Conservation (phyloP, 2,797 vertebrate genomes). For the Aplochiton taeniatus region DNA sequence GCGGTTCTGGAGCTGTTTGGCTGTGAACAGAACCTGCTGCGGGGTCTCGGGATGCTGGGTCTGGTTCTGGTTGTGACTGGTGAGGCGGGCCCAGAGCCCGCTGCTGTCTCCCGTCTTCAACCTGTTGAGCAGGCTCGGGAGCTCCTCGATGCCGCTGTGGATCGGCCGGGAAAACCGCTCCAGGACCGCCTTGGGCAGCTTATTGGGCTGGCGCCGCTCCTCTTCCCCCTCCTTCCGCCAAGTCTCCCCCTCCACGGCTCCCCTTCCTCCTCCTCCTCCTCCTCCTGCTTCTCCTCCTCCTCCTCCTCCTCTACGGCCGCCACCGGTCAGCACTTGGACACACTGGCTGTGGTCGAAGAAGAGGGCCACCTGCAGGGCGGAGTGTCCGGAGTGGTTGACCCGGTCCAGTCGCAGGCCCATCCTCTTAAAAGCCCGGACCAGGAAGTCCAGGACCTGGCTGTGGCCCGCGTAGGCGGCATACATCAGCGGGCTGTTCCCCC, state of each 20-base stretch:
- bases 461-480: slow-evolving; percentile 87
- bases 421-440: slow-evolving; percentile 88
- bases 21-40: slow-evolving; percentile 58
- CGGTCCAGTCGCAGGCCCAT: slow-evolving; percentile 83
- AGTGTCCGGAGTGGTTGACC: slow-evolving; percentile 83
- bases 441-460: slow-evolving; percentile 83
- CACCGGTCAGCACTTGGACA: slow-evolving; percentile 77
- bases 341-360: slow-evolving; percentile 84
- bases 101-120: slow-evolving; percentile 58
- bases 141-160: slow-evolving; percentile 60
- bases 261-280: slow-evolving; percentile 26
- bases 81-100: slow-evolving; percentile 61
- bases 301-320: slow-evolving; percentile 30
- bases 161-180: slow-evolving; percentile 75
- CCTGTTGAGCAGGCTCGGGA: slow-evolving; percentile 73
- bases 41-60: slow-evolving; percentile 55
- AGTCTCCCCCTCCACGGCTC: slow-evolving; percentile 50
- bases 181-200: slow-evolving; percentile 71
- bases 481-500: slow-evolving; percentile 88
- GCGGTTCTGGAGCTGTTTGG: slow-evolving; percentile 76
- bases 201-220: slow-evolving; percentile 57
- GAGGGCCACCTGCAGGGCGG: slow-evolving; percentile 82
- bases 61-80: slow-evolving; percentile 66
- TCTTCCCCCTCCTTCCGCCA: slow-evolving; percentile 57
- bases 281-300: slow-evolving; percentile 60